These are phyloP conservation scores for Pimpla rufipes DNA, from an alignment of 2,888 invertebrate species.

Conservation along the genomic window DNA sequence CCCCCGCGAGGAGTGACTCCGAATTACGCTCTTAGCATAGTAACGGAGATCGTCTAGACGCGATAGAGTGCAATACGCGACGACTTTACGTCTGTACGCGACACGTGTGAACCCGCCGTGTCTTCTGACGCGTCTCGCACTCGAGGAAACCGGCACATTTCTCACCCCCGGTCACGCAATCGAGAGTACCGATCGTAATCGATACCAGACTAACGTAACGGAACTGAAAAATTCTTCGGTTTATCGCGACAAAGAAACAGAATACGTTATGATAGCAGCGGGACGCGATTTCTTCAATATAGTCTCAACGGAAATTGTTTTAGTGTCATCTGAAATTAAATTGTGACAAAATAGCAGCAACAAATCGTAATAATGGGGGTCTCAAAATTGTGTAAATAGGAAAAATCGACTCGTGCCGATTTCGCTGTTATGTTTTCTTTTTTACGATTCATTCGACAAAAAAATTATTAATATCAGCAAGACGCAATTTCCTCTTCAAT, in stretches of 20 bases:
- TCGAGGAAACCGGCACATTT: constrained; percentile 37
- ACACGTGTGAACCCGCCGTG: constrained; percentile 41
- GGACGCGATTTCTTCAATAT: neutral
- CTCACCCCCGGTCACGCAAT: constrained; percentile 15
- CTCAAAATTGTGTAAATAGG: too few species aligned
- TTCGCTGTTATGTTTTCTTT: too few species aligned
- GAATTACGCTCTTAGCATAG: constrained; percentile 70
- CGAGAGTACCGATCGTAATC: constrained; percentile 42
- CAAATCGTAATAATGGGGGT: too few species aligned
- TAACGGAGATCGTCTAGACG: constrained; percentile 71
- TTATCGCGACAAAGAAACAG: neutral
- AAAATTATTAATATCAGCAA: too few species aligned
- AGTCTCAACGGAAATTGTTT: neutral
- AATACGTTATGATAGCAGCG: neutral
- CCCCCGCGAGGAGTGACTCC: constrained; percentile 52
- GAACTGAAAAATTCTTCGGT: neutral
- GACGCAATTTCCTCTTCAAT: too few species aligned
- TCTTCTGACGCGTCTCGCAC: constrained; percentile 41
- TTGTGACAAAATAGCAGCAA: neutral
- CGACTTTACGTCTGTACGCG: constrained; percentile 9
- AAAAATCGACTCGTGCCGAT: too few species aligned
- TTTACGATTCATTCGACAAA: too few species aligned
- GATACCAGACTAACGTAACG: constrained; percentile 15
- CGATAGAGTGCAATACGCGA: constrained; percentile 55
- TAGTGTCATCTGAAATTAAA: neutral